Evolutionary conservation across 2,797 vertebrate genomes (phyloP).

Genomic region (Mormyrus hasselquistii): DNA sequence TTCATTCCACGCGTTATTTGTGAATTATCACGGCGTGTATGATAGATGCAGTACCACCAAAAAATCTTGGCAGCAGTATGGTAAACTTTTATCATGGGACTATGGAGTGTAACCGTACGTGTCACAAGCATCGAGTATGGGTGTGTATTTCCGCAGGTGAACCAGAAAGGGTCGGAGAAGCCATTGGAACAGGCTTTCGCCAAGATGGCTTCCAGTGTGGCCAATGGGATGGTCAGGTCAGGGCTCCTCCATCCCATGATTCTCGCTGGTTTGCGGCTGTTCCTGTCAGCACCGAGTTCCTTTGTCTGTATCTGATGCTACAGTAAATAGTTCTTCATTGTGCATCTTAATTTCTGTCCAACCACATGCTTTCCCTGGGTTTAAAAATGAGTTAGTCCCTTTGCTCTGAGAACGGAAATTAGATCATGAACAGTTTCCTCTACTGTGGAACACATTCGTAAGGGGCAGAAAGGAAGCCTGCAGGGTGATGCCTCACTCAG

Average conservation of each 20-base stretch:
- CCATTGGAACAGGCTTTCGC: conserved; percentile 82
- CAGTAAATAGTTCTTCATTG: background rate
- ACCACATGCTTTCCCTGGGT: background rate
- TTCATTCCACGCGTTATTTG: background rate
- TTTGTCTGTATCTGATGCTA: background rate
- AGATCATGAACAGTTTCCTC: background rate
- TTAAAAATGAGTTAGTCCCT: background rate
- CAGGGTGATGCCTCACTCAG: background rate
- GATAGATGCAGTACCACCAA: background rate
- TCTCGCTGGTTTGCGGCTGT: background rate
- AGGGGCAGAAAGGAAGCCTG: background rate
- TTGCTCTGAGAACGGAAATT: background rate
- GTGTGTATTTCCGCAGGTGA: conserved; percentile 63
- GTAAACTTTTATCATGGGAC: background rate
- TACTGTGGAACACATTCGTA: background rate
- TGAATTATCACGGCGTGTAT: background rate
- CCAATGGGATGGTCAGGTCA: conserved; percentile 88
- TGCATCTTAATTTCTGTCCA: background rate
- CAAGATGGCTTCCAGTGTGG: conserved; percentile 77
- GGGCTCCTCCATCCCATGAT: background rate
- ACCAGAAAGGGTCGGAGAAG: conserved; percentile 93
- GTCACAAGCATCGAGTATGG: background rate
- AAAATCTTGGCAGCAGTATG: background rate
- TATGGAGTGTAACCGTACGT: background rate
- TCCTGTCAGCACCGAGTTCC: background rate